phyloP scores from a whole-genome alignment of 2,797 vertebrate genomes.

The Apogon talboti region DNA sequence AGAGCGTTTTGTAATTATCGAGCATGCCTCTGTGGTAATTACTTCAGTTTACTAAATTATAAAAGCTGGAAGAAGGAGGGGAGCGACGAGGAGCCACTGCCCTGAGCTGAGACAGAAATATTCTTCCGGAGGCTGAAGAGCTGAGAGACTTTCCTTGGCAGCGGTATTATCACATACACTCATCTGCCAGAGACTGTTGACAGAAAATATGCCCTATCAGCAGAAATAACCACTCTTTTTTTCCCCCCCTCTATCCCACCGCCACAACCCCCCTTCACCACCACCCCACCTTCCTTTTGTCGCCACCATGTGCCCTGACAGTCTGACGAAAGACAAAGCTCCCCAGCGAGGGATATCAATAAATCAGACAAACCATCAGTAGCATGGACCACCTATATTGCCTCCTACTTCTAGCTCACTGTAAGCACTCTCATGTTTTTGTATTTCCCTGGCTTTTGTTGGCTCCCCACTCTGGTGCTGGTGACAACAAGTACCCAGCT shows the following conservation, averaged over 20 bases:
- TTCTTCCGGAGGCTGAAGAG: constrained; percentile 70
- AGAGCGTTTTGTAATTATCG: constrained; percentile 81
- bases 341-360: constrained; percentile 76
- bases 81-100: constrained; percentile 28
- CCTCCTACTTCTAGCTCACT: constrained; percentile 46
- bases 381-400: constrained; percentile 76
- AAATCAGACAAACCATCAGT: constrained; percentile 75
- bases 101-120: constrained; percentile 63
- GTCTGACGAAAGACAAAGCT: constrained; percentile 79
- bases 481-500: constrained; percentile 78
- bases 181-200: constrained; percentile 82
- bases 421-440: constrained; percentile 50
- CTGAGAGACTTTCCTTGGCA: constrained; percentile 75
- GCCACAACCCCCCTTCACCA: background rate
- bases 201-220: constrained; percentile 82
- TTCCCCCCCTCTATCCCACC: constrained; percentile 3
- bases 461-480: constrained; percentile 64
- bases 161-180: constrained; percentile 76
- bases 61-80: constrained; percentile 46
- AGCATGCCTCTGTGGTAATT: constrained; percentile 83
- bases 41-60: constrained; percentile 81
- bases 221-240: constrained; percentile 73
- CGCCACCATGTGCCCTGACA: constrained; percentile 57
- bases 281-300: constrained; percentile 16
- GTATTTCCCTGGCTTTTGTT: constrained; percentile 56